Evolutionary conservation across 2,888 invertebrate species (phyloP).

Genomic region (Caenorhabditis drosophilae): DNA sequence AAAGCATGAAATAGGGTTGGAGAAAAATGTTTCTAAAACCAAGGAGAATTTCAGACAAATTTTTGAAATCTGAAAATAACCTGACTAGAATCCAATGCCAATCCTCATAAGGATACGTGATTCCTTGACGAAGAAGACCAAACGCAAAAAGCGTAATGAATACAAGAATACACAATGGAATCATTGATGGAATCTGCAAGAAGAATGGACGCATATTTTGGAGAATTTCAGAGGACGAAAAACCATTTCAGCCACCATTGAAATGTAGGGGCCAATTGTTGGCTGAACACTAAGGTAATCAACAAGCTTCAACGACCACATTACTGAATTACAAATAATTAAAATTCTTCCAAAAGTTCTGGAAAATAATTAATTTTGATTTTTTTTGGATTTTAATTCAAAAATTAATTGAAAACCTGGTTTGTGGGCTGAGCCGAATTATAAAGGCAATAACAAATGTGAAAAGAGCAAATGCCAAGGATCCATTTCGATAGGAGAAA

Average conservation of each 20-base stretch:
- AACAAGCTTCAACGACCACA: conserved; percentile 78
- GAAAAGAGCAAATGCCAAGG: conserved; percentile 76
- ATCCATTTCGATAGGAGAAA: conserved; percentile 57
- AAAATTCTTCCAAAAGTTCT: conserved; percentile 79
- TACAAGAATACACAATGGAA: conserved; percentile 93
- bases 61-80: conserved; percentile 64
- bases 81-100: conserved; percentile 84
- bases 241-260: conserved; percentile 99
- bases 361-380: too few species aligned
- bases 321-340: conserved; percentile 75
- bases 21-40: conserved; percentile 92
- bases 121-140: conserved; percentile 90
- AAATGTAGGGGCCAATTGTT: conserved; percentile 89
- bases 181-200: conserved; percentile 79
- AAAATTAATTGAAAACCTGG: conserved; percentile 26
- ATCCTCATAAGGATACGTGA: conserved; percentile 86
- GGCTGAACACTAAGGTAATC: conserved; percentile 96
- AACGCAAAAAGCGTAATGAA: conserved; percentile 94
- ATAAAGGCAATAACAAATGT: conserved; percentile 72
- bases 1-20: conserved; percentile 98
- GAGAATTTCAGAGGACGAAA: neutral
- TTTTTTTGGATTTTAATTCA: neutral
- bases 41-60: conserved; percentile 60
- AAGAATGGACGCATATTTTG: neutral
- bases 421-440: conserved; percentile 73